Conservation (phyloP, 92 coral and sea anemone species). For the Muricea muricata region DNA sequence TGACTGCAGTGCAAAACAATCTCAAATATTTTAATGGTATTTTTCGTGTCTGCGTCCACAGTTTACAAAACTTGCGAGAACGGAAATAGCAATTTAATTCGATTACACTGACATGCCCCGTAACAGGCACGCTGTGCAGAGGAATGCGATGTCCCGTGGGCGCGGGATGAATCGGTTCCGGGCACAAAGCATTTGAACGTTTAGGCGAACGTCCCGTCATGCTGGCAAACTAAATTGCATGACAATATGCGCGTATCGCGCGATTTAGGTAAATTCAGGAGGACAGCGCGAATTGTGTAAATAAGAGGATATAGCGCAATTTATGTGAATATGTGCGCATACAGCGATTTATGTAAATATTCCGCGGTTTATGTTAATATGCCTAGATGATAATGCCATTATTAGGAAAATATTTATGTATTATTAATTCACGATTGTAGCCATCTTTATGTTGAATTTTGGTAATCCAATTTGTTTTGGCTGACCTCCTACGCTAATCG, state of each 20-base stretch:
- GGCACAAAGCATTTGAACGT: conserved; percentile 36
- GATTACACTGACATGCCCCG: conserved; percentile 21
- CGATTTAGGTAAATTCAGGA: not conserved
- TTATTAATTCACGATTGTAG: too few relatives aligned
- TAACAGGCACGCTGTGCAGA: conserved; percentile 32
- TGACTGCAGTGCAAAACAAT: conserved; percentile 21
- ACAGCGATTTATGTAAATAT: not conserved
- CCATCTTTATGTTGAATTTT: too few relatives aligned
- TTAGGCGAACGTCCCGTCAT: conserved; percentile 23
- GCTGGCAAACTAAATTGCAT: conserved; percentile 33
- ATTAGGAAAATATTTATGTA: too few relatives aligned
- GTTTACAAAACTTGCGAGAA: conserved; percentile 30
- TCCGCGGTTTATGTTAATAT: not conserved
- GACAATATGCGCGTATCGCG: not conserved
- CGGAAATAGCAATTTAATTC: conserved; percentile 48
- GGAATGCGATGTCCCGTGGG: conserved; percentile 27
- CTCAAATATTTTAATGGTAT: conserved; percentile 21
- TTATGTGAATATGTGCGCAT: not conserved
- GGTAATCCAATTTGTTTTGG: not conserved
- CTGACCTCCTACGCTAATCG: too few relatives aligned
- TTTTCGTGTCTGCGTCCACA: conserved; percentile 34
- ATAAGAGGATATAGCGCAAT: not conserved
- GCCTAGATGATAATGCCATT: too few relatives aligned
- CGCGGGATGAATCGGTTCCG: conserved; percentile 38
- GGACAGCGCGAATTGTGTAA: not conserved